Conservation (phyloP, 2,888 invertebrate species). For the Dasypogon diadema region DNA sequence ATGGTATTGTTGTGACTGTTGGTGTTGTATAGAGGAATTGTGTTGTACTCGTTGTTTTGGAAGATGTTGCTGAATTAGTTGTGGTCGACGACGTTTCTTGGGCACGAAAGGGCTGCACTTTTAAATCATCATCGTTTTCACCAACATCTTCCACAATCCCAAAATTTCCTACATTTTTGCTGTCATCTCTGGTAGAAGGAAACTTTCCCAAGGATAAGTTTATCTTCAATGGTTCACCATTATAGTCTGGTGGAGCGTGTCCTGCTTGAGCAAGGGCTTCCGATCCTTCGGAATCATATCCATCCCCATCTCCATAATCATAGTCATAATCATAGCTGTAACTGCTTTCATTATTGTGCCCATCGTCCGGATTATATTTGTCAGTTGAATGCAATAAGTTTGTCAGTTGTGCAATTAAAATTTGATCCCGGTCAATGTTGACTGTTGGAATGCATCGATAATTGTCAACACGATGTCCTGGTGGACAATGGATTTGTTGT, state of each 20-base stretch:
- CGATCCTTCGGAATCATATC: conserved; percentile 51
- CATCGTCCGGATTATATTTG: conserved; percentile 41
- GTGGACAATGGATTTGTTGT: conserved; percentile 61
- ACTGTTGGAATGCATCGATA: conserved; percentile 65
- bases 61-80: conserved; percentile 12
- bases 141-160: conserved; percentile 34
- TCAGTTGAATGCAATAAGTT: conserved; percentile 58
- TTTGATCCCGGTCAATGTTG: conserved; percentile 61
- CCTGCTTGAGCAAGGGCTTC: conserved; percentile 49
- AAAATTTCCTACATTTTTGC: conserved; percentile 34
- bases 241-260: conserved; percentile 37
- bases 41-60: not conserved
- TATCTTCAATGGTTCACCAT: conserved; percentile 65
- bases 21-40: not conserved
- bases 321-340: conserved; percentile 63
- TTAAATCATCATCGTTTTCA: conserved; percentile 6
- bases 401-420: conserved; percentile 59
- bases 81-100: conserved; percentile 48
- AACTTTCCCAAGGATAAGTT: conserved; percentile 66
- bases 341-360: conserved; percentile 14
- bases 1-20: not conserved
- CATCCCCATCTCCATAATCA: conserved; percentile 59
- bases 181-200: conserved; percentile 59
- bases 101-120: conserved; percentile 52
- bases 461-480: conserved; percentile 64